Evolutionary conservation across 1,140 invertebrate species (phyloP).

Genomic region (Chlorops oryzae): DNA sequence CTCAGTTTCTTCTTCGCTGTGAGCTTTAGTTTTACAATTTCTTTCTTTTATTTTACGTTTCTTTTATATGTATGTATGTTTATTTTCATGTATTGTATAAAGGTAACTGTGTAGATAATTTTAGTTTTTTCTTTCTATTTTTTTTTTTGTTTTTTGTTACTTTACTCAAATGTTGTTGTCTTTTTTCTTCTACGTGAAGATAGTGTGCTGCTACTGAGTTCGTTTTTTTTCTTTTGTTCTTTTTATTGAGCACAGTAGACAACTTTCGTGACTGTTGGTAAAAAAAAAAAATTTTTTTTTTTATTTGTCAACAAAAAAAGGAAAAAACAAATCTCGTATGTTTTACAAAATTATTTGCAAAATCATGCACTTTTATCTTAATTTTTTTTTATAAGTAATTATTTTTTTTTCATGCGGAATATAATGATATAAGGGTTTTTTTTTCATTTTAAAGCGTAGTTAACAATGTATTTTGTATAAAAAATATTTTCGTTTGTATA

Average conservation of each 20-base stretch:
- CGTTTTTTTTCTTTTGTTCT: no score
- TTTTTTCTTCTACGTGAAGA: not conserved
- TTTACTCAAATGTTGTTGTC: not conserved
- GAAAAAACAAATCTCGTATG: not conserved
- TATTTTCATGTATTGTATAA: not conserved
- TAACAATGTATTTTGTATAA: constrained; percentile 1
- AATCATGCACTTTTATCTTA: no score
- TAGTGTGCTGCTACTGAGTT: no score
- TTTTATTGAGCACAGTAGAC: no score
- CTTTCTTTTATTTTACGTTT: not conserved
- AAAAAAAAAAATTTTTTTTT: not conserved
- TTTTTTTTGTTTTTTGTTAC: not conserved
- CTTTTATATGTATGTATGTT: not conserved
- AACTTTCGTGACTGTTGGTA: no score
- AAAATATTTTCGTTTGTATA: no score
- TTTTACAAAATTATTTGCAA: no score
- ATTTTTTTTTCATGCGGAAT: not conserved
- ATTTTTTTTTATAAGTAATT: not conserved
- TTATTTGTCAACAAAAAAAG: not conserved
- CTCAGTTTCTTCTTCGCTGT: no score
- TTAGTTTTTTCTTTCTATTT: not conserved
- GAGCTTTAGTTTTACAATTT: no score
- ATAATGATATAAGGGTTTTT: no score
- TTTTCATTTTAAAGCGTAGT: no score
- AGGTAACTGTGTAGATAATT: not conserved